Evolutionary conservation across 2,113 vertebrate species (phyloP).

Genomic region (Protobothrops flavoviridis): DNA sequence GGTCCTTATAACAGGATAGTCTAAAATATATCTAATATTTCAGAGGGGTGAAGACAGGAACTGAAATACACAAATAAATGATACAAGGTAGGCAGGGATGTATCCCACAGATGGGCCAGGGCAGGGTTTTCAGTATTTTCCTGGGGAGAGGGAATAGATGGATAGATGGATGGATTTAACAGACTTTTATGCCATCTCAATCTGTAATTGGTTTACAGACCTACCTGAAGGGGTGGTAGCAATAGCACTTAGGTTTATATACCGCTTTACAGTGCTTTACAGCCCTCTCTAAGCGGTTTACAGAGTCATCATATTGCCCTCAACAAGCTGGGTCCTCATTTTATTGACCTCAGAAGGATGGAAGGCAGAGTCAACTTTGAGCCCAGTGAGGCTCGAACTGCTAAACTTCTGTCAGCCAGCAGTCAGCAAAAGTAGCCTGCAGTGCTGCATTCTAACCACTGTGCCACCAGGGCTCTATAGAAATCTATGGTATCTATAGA

Average conservation of each 20-base stretch:
- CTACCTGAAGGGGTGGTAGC: neutral
- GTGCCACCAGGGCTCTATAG: too few relatives aligned
- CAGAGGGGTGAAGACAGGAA: neutral
- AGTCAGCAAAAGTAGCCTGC: too few relatives aligned
- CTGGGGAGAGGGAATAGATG: neutral
- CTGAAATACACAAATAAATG: neutral
- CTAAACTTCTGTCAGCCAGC: too few relatives aligned
- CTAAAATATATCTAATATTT: neutral
- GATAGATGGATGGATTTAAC: neutral
- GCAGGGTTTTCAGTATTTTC: neutral
- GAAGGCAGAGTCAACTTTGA: too few relatives aligned
- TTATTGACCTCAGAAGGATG: too few relatives aligned
- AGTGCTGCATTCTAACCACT: too few relatives aligned
- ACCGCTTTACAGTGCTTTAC: too few relatives aligned
- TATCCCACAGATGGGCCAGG: neutral
- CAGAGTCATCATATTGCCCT: too few relatives aligned
- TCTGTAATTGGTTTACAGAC: neutral
- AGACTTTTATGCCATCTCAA: neutral
- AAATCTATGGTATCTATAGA: neutral
- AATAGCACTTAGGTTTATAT: too few relatives aligned
- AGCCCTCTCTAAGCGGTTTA: too few relatives aligned
- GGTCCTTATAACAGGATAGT: neutral
- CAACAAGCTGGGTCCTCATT: too few relatives aligned
- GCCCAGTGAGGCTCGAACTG: too few relatives aligned
- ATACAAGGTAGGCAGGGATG: neutral